phyloP scores from a whole-genome alignment of 2,797 vertebrate species.

The Chelmon rostratus region DNA sequence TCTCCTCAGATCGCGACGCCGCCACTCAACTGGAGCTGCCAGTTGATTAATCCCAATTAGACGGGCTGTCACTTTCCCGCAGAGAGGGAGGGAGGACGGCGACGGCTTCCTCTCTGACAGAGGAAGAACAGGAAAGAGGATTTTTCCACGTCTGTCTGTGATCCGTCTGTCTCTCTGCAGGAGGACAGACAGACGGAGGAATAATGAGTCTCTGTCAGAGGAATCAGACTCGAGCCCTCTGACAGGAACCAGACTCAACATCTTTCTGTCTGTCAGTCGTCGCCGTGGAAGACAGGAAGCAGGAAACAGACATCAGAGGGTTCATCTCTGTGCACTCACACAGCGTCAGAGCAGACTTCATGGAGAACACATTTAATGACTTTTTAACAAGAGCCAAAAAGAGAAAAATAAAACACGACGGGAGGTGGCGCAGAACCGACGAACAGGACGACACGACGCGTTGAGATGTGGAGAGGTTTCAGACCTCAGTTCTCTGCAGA shows the following conservation, averaged over 20 bases:
- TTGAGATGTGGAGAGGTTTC: too few species aligned
- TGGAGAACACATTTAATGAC: neutral
- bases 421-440: too few species aligned
- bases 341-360: neutral
- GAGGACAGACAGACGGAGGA: slow-evolving; percentile 11
- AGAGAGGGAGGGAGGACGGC: slow-evolving; percentile 85
- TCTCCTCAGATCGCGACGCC: slow-evolving; percentile 87
- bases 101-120: slow-evolving; percentile 57
- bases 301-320: neutral
- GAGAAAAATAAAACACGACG: neutral
- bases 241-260: slow-evolving; percentile 24
- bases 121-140: slow-evolving; percentile 58
- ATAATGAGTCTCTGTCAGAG: slow-evolving; percentile 47
- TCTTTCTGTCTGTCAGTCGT: slow-evolving; percentile 9
- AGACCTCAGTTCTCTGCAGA: neutral
- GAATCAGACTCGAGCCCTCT: slow-evolving; percentile 32
- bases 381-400: neutral
- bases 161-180: slow-evolving; percentile 19
- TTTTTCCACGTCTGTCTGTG: slow-evolving; percentile 34
- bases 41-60: slow-evolving; percentile 98
- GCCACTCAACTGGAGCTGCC: slow-evolving; percentile 85
- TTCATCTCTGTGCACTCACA: neutral
- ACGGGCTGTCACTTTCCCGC: slow-evolving; percentile 93
- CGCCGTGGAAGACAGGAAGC: slow-evolving; percentile 7
- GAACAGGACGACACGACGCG: neutral